Conservation (phyloP, 2,113 vertebrate genomes). For the Vidua chalybeata region DNA sequence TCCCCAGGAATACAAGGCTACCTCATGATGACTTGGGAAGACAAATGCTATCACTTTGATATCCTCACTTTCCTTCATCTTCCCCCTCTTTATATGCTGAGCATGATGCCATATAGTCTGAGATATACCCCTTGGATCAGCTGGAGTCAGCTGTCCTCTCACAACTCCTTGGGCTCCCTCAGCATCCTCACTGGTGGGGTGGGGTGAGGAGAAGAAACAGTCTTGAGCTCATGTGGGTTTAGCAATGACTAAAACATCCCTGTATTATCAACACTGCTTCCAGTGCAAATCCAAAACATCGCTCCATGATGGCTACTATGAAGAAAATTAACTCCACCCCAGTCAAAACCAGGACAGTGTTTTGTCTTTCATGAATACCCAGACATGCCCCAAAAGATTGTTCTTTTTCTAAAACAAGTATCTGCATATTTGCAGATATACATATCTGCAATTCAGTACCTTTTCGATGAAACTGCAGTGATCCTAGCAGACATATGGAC, state of each 20-base stretch:
- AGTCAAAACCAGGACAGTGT: neutral
- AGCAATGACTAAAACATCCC: neutral
- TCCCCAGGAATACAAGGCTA: neutral
- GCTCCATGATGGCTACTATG: neutral
- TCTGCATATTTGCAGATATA: neutral
- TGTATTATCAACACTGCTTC: neutral
- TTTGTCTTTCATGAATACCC: neutral
- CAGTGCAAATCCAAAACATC: neutral
- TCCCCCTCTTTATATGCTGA: neutral
- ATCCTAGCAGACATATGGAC: conserved; percentile 93
- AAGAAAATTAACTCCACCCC: neutral
- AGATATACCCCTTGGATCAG: neutral
- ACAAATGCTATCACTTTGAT: neutral
- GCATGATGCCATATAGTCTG: neutral
- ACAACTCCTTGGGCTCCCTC: neutral
- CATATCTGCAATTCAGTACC: conserved; percentile 78
- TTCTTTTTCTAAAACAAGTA: neutral
- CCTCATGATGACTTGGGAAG: neutral
- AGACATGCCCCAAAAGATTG: neutral
- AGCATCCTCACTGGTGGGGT: neutral
- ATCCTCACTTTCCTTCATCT: neutral
- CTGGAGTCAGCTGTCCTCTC: neutral
- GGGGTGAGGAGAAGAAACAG: neutral
- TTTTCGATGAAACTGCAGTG: conserved; percentile 96
- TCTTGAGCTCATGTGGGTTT: neutral